phyloP scores from a whole-genome alignment of 92 coral and sea anemone species.

The Phenganax marumi region DNA sequence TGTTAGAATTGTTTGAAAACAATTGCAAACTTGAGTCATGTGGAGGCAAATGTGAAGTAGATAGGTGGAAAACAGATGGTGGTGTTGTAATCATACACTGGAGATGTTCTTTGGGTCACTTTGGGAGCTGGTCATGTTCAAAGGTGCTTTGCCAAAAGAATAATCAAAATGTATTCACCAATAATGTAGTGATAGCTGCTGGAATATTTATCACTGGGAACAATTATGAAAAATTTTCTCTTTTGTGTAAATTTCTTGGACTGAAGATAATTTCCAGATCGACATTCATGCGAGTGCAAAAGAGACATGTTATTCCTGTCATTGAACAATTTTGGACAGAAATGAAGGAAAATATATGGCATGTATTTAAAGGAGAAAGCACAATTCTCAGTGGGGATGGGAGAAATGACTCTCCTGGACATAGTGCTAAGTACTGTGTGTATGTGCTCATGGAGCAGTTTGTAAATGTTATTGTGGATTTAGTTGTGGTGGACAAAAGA shows the following conservation, averaged over 20 bases:
- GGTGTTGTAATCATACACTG: conserved; percentile 42
- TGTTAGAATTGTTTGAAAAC: conserved; percentile 22
- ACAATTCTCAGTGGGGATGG: conserved; percentile 51
- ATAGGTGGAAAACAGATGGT: conserved; percentile 11
- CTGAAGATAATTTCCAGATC: conserved; percentile 36
- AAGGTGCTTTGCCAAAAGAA: conserved; percentile 32
- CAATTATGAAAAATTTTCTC: conserved; percentile 41
- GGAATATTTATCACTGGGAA: conserved; percentile 49
- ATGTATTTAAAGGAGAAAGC: conserved; percentile 16
- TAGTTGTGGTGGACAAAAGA: conserved; percentile 55
- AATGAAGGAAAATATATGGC: conserved; percentile 38
- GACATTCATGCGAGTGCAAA: conserved; percentile 42
- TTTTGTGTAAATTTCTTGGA: conserved; percentile 32
- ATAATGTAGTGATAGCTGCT: conserved; percentile 45
- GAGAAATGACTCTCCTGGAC: conserved; percentile 50
- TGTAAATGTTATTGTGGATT: conserved; percentile 45
- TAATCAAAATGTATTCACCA: conserved; percentile 33
- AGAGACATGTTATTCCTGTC: conserved; percentile 36
- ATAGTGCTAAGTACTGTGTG: conserved; percentile 60
- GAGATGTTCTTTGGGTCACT: conserved; percentile 40
- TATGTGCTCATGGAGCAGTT: conserved; percentile 56
- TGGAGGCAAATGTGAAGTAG: background rate
- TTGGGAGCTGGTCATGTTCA: conserved; percentile 48
- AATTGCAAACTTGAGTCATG: conserved; percentile 33
- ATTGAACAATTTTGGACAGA: conserved; percentile 38